These are phyloP conservation scores for Leptobrachium ailaonicum DNA, from an alignment of 2,113 vertebrate species.

Conservation along the genomic window DNA sequence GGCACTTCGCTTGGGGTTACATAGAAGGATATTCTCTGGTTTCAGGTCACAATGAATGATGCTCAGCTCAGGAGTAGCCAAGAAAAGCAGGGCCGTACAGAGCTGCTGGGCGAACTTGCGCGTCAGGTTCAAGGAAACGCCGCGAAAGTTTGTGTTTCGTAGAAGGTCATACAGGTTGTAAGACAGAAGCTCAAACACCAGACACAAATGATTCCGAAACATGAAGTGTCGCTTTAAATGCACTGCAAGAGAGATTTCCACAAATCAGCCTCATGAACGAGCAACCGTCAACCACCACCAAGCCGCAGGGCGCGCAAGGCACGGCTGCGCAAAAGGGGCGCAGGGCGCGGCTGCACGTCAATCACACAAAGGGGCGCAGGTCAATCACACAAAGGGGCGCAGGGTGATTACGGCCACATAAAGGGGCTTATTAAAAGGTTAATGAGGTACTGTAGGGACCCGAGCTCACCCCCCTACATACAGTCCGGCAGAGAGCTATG, in stretches of 20 bases:
- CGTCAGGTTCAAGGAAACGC: conserved; percentile 90
- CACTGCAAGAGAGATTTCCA: conserved; percentile 63
- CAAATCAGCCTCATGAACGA: no score
- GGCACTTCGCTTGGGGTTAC: conserved; percentile 92
- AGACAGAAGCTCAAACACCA: conserved; percentile 93
- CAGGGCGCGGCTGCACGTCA: no score
- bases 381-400: no score
- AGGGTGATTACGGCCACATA: no score
- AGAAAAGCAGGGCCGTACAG: conserved; percentile 90
- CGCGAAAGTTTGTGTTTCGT: conserved; percentile 92
- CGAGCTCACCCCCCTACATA: no score
- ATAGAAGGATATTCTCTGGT: conserved; percentile 93
- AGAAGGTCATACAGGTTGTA: conserved; percentile 94
- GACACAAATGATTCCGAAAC: conserved; percentile 96
- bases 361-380: no score
- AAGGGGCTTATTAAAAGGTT: no score
- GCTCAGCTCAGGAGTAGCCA: conserved; percentile 92
- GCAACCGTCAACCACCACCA: no score
- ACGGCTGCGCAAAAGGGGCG: no score
- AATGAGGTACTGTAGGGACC: no score
- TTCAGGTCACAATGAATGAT: conserved; percentile 97
- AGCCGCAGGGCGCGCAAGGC: no score
- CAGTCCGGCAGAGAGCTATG: no score
- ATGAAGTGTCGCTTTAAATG: conserved; percentile 96
- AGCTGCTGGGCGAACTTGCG: conserved; percentile 95